Conservation (phyloP, 2,797 vertebrate species). For the Graptemys geographica region DNA sequence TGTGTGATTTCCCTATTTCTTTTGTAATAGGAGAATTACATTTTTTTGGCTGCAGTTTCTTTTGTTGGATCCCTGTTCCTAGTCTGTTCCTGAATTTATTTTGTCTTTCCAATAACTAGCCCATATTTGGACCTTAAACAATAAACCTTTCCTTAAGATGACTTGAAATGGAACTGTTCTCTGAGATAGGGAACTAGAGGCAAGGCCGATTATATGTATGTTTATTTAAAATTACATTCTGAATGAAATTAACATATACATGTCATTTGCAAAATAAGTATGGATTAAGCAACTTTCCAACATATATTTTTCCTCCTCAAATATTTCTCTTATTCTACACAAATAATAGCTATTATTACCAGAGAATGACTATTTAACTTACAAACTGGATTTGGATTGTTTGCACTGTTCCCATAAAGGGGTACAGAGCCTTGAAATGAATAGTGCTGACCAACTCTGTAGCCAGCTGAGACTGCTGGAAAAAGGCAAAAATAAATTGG, state of each 20-base stretch:
- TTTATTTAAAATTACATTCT: not conserved
- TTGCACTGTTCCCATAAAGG: not conserved
- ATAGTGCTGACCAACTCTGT: not conserved
- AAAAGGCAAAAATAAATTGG: not conserved
- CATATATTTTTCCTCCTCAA: conserved; percentile 46
- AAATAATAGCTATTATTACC: not conserved
- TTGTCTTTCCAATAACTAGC: not conserved
- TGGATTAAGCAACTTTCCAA: not conserved
- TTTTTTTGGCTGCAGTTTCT: not conserved
- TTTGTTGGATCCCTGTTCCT: not conserved
- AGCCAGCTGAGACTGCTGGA: not conserved
- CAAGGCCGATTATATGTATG: not conserved
- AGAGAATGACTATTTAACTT: not conserved
- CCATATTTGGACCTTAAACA: fast-evolving
- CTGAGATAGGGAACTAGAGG: not conserved
- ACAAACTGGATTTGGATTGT: not conserved
- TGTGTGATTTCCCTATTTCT: not conserved
- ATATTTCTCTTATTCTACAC: not conserved
- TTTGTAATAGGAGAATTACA: not conserved
- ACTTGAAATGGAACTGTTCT: fast-evolving
- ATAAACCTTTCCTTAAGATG: not conserved
- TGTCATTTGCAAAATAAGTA: conserved; percentile 28
- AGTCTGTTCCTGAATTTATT: not conserved
- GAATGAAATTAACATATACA: not conserved
- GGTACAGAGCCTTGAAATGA: not conserved